Conservation (phyloP, 2,888 invertebrate species). For the Dastarcus helophoroides region DNA sequence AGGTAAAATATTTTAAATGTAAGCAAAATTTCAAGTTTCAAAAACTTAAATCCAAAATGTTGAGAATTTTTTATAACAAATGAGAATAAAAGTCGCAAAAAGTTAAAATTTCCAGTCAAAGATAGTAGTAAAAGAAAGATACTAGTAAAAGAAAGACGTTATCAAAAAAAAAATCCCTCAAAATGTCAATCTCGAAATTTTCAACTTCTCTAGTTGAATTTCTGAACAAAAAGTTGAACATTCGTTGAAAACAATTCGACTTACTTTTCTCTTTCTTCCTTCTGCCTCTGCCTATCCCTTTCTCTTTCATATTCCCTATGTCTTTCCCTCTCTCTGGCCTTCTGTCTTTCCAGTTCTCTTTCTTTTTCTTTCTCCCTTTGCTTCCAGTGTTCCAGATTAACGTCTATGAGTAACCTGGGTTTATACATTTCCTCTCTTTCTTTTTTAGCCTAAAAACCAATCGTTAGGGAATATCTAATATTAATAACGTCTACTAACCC, state of each 20-base stretch:
- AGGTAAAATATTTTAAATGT: no score
- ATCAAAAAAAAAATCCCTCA: not conserved
- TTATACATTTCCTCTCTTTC: slow-evolving; percentile 74
- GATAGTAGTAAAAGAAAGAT: no score
- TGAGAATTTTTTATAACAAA: no score
- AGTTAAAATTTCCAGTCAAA: no score
- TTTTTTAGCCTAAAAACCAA: slow-evolving; percentile 43
- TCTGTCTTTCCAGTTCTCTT: slow-evolving; percentile 39
- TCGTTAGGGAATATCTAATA: no score
- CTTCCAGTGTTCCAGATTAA: slow-evolving; percentile 47
- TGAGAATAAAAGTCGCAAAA: no score
- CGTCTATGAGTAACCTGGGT: slow-evolving; percentile 70
- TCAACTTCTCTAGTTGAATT: no score
- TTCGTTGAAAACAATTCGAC: slow-evolving; percentile 4
- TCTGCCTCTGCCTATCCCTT: slow-evolving; percentile 31
- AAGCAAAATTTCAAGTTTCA: no score
- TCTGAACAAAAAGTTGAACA: slow-evolving; percentile 5
- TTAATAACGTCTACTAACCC: slow-evolving; percentile 35
- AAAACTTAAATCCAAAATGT: no score
- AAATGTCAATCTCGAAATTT: not conserved
- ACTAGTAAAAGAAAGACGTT: no score
- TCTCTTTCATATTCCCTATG: slow-evolving; percentile 75
- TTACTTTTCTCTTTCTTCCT: slow-evolving; percentile 35
- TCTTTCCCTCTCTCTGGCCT: slow-evolving; percentile 65
- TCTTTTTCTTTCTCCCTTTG: slow-evolving; percentile 49